Percentiles rank a stretch among this genome's conserved stretches.
phyloP scores from a whole-genome alignment of 2,797 vertebrate species.

The Trichosurus vulpecula region DNA sequence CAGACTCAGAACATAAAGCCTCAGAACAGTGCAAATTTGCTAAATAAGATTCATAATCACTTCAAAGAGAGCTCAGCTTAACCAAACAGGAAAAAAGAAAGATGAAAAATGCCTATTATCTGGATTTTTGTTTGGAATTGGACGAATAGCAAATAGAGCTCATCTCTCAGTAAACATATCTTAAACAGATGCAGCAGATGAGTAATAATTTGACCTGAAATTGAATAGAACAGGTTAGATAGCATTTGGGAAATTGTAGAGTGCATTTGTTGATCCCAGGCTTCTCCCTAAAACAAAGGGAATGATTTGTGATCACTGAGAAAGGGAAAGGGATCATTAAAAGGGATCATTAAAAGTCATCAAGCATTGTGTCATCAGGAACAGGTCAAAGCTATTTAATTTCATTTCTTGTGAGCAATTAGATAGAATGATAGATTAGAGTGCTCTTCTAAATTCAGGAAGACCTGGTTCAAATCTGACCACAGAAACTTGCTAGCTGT shows the following conservation, averaged over 20 bases:
- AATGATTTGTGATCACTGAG: neutral
- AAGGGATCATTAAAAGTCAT: neutral
- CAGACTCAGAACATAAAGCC: neutral
- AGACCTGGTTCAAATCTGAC: neutral
- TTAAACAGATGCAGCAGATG: neutral
- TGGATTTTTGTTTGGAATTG: neutral
- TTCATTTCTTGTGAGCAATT: neutral
- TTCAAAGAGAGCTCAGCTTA: neutral
- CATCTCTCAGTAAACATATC: neutral
- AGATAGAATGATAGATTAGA: neutral
- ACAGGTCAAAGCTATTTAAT: neutral
- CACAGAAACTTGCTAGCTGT: neutral
- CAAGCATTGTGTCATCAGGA: neutral
- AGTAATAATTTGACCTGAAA: neutral
- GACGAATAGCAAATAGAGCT: neutral
- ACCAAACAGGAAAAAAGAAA: neutral
- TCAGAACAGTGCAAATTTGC: neutral
- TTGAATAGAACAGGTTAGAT: neutral
- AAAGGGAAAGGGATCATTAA: neutral
- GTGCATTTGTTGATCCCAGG: neutral
- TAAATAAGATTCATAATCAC: neutral
- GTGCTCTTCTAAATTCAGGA: neutral
- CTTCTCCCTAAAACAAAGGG: neutral
- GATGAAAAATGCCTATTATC: neutral
- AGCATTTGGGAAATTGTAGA: neutral